A percentile compares a stretch with the other conserved stretches of the same genome.
Conservation (phyloP, 2,113 vertebrate species). For the Cyanoramphus novaezelandiae region DNA sequence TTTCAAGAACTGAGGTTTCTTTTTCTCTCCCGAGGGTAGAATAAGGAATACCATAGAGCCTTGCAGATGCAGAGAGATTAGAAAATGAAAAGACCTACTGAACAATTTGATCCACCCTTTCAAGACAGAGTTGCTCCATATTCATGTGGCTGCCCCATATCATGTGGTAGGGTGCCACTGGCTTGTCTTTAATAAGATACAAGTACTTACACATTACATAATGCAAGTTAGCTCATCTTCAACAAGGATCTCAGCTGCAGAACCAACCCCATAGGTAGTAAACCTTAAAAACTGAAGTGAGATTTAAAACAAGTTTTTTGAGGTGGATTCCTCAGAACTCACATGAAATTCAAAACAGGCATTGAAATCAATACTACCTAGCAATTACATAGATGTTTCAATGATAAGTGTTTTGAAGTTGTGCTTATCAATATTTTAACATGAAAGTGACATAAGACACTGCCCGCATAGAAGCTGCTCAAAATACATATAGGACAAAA, state of each 20-base stretch:
- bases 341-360: neutral
- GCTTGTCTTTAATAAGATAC: neutral
- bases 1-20: slow-evolving; percentile 10
- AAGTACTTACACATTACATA: neutral
- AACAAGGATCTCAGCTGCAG: neutral
- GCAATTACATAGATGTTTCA: neutral
- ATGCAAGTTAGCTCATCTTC: neutral
- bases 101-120: neutral
- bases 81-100: neutral
- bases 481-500: neutral
- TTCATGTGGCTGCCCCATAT: neutral
- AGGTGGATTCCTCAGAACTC: neutral
- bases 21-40: neutral
- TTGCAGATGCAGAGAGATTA: neutral
- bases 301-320: neutral
- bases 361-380: neutral
- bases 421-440: neutral
- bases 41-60: neutral
- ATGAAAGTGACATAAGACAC: neutral
- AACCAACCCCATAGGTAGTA: neutral
- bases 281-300: neutral
- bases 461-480: neutral
- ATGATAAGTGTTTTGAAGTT: neutral
- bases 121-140: neutral
- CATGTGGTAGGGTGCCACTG: neutral